Percentiles rank a stretch among this genome's conserved stretches.
Conservation (phyloP, 2,113 vertebrate genomes). For the Cygnus buccinator region DNA sequence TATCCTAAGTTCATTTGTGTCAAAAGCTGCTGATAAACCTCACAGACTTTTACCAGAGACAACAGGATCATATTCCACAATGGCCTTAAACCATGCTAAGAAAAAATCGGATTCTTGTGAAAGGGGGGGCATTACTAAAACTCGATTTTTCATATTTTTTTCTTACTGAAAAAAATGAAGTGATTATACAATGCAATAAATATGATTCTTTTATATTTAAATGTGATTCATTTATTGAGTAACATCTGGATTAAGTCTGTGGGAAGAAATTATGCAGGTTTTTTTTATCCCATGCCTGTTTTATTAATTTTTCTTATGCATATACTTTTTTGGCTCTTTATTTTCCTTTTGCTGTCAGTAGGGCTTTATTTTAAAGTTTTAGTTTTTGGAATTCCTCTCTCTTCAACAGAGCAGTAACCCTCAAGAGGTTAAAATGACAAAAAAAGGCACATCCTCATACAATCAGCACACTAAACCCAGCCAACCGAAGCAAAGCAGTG, state of each 20-base stretch:
- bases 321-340: not conserved
- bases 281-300: not conserved
- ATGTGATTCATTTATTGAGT: not conserved
- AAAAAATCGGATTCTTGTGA: not conserved
- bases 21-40: conserved; percentile 10
- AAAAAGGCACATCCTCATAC: conserved; percentile 1
- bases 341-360: not conserved
- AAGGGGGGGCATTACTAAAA: not conserved
- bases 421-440: conserved; percentile 5
- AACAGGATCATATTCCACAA: not conserved
- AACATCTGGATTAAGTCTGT: not conserved
- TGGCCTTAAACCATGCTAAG: not conserved
- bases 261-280: not conserved
- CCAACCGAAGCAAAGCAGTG: conserved; percentile 54
- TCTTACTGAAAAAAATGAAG: not conserved
- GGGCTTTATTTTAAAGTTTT: not conserved
- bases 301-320: not conserved
- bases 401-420: not conserved
- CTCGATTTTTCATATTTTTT: not conserved
- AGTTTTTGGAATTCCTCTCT: not conserved
- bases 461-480: conserved; percentile 44
- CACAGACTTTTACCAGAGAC: conserved; percentile 27
- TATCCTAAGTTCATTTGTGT: not conserved
- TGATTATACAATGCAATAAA: not conserved
- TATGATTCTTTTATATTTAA: not conserved